Conservation (phyloP, 2,797 vertebrate genomes). For the Artibeus lituratus region DNA sequence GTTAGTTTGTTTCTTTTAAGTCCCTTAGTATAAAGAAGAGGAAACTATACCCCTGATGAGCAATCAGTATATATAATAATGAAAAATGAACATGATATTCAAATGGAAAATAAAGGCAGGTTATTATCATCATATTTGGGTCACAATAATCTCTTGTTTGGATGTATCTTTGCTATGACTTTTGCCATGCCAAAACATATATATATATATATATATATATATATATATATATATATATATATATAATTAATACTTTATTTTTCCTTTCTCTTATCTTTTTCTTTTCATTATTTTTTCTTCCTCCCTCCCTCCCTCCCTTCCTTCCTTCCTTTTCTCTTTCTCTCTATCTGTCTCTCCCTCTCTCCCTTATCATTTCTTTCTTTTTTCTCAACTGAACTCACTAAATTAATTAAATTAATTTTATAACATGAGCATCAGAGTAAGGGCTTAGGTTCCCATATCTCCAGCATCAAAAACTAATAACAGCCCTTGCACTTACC, state of each 20-base stretch:
- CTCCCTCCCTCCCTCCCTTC: accelerated
- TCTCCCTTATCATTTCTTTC: not conserved
- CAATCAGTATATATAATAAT: not conserved
- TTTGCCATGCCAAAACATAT: too few relatives aligned
- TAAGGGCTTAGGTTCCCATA: accelerated
- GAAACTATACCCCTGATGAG: not conserved
- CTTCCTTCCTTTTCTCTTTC: not conserved
- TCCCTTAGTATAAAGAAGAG: not conserved
- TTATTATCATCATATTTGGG: not conserved
- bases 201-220: not conserved
- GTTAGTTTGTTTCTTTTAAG: not conserved
- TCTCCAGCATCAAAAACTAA: not conserved
- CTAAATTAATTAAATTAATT: not conserved
- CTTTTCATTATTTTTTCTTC: not conserved
- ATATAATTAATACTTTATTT: not conserved
- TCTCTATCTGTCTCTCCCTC: not conserved
- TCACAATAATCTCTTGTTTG: not conserved
- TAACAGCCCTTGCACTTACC: not conserved
- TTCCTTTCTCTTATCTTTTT: not conserved
- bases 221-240: too few relatives aligned
- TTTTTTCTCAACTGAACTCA: not conserved
- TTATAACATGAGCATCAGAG: not conserved
- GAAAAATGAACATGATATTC: not conserved
- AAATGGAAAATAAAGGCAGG: not conserved
- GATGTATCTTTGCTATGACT: not conserved